Conservation (phyloP, 1,140 invertebrate genomes). For the Lineus longissimus region DNA sequence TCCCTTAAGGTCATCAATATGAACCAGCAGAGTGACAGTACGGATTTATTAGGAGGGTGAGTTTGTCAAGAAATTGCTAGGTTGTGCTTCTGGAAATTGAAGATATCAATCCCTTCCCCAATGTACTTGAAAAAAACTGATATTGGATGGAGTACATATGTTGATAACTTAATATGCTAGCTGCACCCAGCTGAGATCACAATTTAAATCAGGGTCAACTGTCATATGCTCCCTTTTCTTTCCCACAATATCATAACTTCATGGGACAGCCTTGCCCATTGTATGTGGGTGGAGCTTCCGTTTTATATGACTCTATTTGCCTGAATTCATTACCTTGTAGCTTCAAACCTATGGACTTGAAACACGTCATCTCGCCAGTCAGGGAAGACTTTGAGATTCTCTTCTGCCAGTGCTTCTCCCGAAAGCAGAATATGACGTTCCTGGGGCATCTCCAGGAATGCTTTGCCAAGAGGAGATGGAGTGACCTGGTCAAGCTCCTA, state of each 20-base stretch:
- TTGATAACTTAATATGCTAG: no score
- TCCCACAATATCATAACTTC: no score
- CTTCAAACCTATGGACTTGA: slow-evolving; percentile 92
- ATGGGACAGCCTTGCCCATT: no score
- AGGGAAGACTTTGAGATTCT: slow-evolving; percentile 79
- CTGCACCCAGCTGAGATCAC: no score
- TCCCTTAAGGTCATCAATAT: slow-evolving; percentile 96
- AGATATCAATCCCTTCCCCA: background rate
- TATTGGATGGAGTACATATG: no score
- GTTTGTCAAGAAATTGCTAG: slow-evolving; percentile 16
- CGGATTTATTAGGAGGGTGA: slow-evolving; percentile 89
- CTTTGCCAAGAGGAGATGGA: slow-evolving; percentile 71
- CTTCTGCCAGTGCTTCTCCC: slow-evolving; percentile 75
- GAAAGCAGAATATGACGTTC: slow-evolving; percentile 80
- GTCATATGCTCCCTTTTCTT: no score
- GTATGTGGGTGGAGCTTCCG: background rate
- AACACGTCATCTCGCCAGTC: slow-evolving; percentile 76
- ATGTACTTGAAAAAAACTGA: background rate
- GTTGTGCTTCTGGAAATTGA: background rate
- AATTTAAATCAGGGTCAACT: no score
- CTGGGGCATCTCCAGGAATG: slow-evolving; percentile 70
- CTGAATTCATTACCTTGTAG: slow-evolving; percentile 43
- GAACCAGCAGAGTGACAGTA: slow-evolving; percentile 97
- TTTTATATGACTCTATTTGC: background rate
- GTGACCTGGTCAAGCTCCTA: slow-evolving; percentile 71